A percentile compares a stretch with the other conserved stretches of the same genome.
Evolutionary conservation across 2,797 vertebrate genomes (phyloP).

Genomic region (Myoxocephalus aenaeus): DNA sequence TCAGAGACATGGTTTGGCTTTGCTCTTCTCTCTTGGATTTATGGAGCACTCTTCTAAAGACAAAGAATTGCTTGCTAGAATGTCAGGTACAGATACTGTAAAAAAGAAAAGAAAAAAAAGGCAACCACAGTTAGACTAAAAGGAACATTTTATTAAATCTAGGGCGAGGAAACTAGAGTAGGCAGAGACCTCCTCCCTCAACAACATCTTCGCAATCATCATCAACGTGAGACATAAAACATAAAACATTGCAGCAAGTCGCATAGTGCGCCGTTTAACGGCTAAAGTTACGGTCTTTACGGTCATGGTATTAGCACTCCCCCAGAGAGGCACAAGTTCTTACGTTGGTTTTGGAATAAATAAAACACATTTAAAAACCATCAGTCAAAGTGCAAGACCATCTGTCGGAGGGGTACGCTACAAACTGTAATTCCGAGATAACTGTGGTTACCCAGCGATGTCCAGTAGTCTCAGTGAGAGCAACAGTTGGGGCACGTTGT

Average conservation of each 20-base stretch:
- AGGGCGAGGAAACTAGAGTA: neutral
- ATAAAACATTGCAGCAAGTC: neutral
- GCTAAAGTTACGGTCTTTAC: too few species aligned
- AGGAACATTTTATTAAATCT: slow-evolving; percentile 19
- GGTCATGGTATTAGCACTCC: too few species aligned
- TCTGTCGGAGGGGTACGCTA: too few species aligned
- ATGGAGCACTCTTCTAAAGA: slow-evolving; percentile 1
- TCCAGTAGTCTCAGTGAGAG: too few species aligned
- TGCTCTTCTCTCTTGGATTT: slow-evolving; percentile 22
- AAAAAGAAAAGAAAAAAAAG: neutral
- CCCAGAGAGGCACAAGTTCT: too few species aligned
- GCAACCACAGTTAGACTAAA: neutral
- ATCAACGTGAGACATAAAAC: neutral
- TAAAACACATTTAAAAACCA: neutral
- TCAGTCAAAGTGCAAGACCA: too few species aligned
- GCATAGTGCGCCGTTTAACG: too few species aligned
- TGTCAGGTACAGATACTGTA: neutral
- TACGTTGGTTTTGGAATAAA: neutral
- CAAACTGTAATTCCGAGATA: too few species aligned
- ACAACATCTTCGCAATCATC: slow-evolving; percentile 16
- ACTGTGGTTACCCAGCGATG: too few species aligned
- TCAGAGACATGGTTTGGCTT: slow-evolving; percentile 22
- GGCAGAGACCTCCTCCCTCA: slow-evolving; percentile 13
- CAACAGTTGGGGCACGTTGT: too few species aligned
- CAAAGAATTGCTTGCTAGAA: slow-evolving; percentile 8